These are phyloP conservation scores for Bombus waltoni DNA, from an alignment of 1,140 invertebrate genomes.

Conservation along the genomic window DNA sequence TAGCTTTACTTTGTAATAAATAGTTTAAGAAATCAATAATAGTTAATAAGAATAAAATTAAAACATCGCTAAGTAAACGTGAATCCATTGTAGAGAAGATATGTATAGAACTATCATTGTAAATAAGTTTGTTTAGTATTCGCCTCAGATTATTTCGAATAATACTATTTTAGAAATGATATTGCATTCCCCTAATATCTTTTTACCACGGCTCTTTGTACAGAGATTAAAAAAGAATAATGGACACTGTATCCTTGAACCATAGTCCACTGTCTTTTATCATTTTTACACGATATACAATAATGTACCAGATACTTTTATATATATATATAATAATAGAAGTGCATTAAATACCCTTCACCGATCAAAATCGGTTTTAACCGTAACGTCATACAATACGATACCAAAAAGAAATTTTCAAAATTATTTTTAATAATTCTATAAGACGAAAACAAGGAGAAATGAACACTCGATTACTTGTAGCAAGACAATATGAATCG, in stretches of 20 bases:
- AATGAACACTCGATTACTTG: neutral
- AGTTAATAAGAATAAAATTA: neutral
- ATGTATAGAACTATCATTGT: neutral
- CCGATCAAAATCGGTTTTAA: neutral
- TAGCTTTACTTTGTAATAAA: neutral
- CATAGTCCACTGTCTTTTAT: neutral
- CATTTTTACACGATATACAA: neutral
- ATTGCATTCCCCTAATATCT: neutral
- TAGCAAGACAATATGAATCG: neutral
- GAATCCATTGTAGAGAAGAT: too few relatives aligned
- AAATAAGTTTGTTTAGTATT: neutral
- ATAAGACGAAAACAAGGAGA: neutral
- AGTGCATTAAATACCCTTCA: neutral
- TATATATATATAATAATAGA: conserved; percentile 4
- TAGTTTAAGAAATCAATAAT: neutral
- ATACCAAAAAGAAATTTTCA: neutral
- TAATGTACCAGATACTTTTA: neutral
- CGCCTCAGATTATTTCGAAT: neutral
- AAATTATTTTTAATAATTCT: neutral
- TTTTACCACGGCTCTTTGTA: neutral
- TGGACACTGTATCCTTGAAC: neutral
- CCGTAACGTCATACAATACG: neutral
- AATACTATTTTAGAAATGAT: neutral
- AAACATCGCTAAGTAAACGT: neutral
- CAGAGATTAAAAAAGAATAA: neutral